Percentiles rank a stretch among this genome's conserved stretches.
These are phyloP conservation scores for Antennarius striatus DNA, from an alignment of 2,113 vertebrate genomes.

Conservation along the genomic window DNA sequence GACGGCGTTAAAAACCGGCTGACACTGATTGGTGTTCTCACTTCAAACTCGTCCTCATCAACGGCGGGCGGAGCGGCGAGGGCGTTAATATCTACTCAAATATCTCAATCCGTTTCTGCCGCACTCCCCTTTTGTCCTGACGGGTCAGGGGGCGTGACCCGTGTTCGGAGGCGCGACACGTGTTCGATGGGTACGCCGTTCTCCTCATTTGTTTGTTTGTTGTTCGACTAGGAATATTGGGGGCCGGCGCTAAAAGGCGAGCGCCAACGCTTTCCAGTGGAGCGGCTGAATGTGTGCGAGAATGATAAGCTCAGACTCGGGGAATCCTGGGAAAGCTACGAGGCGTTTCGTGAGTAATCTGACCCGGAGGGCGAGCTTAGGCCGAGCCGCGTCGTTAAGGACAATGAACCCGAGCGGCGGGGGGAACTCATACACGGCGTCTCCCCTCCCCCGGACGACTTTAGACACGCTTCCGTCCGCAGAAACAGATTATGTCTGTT, in stretches of 20 bases:
- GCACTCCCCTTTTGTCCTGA: neutral
- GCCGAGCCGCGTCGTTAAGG: slow-evolving; percentile 66
- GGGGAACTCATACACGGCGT: slow-evolving; percentile 66
- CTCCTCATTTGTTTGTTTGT: slow-evolving; percentile 3
- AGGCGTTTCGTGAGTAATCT: slow-evolving; percentile 76
- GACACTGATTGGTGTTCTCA: slow-evolving; percentile 59
- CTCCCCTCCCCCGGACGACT: slow-evolving; percentile 65
- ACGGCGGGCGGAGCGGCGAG: slow-evolving; percentile 11
- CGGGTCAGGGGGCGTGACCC: neutral
- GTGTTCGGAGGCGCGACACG: slow-evolving; percentile 25
- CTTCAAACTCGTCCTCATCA: slow-evolving; percentile 52
- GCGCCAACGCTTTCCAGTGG: slow-evolving; percentile 36
- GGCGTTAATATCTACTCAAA: slow-evolving; percentile 13
- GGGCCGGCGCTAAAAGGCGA: slow-evolving; percentile 35
- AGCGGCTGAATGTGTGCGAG: slow-evolving; percentile 64
- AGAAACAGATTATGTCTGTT: slow-evolving; percentile 76
- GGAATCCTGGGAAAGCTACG: slow-evolving; percentile 66
- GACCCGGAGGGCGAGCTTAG: slow-evolving; percentile 76
- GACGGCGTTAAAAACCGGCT: slow-evolving; percentile 47
- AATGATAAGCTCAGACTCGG: slow-evolving; percentile 70
- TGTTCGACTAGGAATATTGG: slow-evolving; percentile 13
- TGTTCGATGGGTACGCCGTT: slow-evolving; percentile 26
- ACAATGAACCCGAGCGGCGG: slow-evolving; percentile 71
- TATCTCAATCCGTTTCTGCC: slow-evolving; percentile 11
- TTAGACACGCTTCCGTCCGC: slow-evolving; percentile 73